Percentiles rank a stretch among this genome's conserved stretches.
phyloP scores from a whole-genome alignment of 1,140 invertebrate genomes.

The Pristionchus pacificus region DNA sequence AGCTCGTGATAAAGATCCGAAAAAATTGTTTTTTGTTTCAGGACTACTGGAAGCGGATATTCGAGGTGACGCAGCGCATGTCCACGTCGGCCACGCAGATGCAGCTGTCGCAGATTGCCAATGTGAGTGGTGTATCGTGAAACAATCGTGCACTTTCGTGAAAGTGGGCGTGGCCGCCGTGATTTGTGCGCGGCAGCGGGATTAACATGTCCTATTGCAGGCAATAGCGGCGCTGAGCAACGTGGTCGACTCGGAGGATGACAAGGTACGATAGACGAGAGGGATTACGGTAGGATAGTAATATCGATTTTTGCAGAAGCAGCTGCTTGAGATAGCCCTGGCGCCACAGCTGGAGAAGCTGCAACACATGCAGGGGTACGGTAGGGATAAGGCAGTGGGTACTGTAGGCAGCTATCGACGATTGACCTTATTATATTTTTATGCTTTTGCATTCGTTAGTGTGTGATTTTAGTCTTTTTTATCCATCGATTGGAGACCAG shows the following conservation, averaged over 20 bases:
- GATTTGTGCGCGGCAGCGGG: no score
- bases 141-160: constrained; percentile 21
- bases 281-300: no score
- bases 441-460: constrained; percentile 13
- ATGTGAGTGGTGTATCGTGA: constrained; percentile 20
- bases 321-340: constrained; percentile 40
- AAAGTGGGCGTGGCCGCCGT: no score
- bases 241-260: constrained; percentile 26
- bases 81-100: background rate
- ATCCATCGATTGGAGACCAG: no score
- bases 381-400: background rate
- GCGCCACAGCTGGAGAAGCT: constrained; percentile 33
- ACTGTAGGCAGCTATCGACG: background rate
- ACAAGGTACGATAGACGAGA: no score
- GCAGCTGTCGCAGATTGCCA: background rate
- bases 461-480: no score
- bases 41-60: background rate
- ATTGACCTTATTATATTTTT: constrained; percentile 11
- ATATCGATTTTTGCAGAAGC: no score
- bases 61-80: background rate
- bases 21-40: no score
- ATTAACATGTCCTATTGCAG: background rate
- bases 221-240: constrained; percentile 43
- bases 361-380: constrained; percentile 25
- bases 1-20: no score